Evolutionary conservation across 2,797 vertebrate species (phyloP).

Genomic region (Rallus crepitans): DNA sequence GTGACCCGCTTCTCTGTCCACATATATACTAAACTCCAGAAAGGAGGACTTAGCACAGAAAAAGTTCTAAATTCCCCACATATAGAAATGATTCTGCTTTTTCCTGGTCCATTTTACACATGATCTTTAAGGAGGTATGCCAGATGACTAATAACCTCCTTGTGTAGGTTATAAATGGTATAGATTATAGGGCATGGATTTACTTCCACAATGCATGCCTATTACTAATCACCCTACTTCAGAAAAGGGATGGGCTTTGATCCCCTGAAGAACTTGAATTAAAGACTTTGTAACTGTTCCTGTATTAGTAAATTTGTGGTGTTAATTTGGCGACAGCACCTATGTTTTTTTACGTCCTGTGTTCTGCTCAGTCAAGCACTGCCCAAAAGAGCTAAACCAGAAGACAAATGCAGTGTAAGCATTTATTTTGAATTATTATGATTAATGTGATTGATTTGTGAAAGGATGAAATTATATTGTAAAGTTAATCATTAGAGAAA

Average conservation of each 20-base stretch:
- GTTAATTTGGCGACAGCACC: neutral
- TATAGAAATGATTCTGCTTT: neutral
- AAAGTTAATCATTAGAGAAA: conserved; percentile 60
- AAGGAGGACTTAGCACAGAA: neutral
- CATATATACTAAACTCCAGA: neutral
- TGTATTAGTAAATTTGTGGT: neutral
- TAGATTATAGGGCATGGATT: neutral
- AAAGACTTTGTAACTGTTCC: neutral
- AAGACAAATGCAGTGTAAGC: neutral
- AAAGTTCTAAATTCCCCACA: neutral
- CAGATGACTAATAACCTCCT: neutral
- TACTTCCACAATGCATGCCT: neutral
- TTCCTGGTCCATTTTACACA: neutral
- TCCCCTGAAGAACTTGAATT: neutral
- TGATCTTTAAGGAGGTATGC: neutral
- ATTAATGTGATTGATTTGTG: conserved; percentile 60
- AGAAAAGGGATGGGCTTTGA: neutral
- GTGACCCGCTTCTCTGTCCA: neutral
- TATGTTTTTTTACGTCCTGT: neutral
- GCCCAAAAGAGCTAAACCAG: conserved; percentile 9
- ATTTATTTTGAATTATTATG: conserved; percentile 29
- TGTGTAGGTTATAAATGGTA: neutral
- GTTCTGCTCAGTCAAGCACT: neutral
- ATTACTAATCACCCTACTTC: neutral
- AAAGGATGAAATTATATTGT: conserved; percentile 55